A percentile compares a stretch with the other conserved stretches of the same genome.
Evolutionary conservation across 2,113 vertebrate genomes (phyloP).

Genomic region (Mormyrus iriodes): DNA sequence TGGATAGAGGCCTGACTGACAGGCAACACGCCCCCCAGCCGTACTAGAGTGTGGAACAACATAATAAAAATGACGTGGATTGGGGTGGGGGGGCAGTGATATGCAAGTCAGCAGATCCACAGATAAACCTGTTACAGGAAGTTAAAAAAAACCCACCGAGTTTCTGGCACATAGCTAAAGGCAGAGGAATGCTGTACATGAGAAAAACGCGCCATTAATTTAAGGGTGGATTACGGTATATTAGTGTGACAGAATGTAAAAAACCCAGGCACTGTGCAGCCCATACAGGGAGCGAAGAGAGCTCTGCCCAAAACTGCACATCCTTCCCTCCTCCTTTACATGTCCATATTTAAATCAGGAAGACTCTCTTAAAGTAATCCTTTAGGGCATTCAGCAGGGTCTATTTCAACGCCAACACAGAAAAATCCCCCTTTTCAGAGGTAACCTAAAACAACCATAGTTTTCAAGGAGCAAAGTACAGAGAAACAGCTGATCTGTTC

Average conservation of each 20-base stretch:
- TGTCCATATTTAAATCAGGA: neutral
- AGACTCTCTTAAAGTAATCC: neutral
- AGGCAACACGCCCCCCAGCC: constrained; percentile 37
- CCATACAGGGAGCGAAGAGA: neutral
- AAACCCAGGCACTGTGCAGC: too few relatives aligned
- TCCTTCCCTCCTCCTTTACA: neutral
- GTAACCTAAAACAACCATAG: neutral
- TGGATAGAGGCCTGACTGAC: neutral
- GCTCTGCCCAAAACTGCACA: neutral
- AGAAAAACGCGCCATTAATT: too few relatives aligned
- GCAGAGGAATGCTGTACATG: neutral
- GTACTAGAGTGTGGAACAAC: constrained; percentile 40
- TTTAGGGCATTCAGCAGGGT: neutral
- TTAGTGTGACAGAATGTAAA: neutral
- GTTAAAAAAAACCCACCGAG: constrained; percentile 31
- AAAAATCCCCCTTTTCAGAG: neutral
- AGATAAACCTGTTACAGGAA: neutral
- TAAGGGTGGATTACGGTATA: neutral
- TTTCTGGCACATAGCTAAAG: constrained; percentile 49
- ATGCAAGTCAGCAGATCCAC: neutral
- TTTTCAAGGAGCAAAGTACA: constrained; percentile 2
- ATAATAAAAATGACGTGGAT: constrained; percentile 39
- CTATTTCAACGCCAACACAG: neutral
- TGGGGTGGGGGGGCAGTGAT: neutral
- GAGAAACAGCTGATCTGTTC: neutral